Conservation (phyloP, 2,113 vertebrate species). For the Catagonus wagneri region DNA sequence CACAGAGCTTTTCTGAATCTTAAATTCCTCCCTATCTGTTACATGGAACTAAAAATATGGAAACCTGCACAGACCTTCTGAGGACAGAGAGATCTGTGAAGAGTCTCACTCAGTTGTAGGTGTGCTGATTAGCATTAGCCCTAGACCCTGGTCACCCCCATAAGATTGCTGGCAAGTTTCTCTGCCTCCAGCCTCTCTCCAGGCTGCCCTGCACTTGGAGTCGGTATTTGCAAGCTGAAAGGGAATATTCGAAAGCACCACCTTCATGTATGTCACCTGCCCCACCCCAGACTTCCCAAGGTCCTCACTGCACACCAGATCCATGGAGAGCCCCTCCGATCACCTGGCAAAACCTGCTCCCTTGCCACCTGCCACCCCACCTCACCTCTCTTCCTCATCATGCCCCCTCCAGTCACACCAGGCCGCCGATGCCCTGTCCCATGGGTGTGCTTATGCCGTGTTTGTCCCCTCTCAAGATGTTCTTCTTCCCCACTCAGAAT, state of each 20-base stretch:
- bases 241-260: background rate
- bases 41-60: background rate
- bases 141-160: background rate
- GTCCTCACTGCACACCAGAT: background rate
- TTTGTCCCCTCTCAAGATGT: background rate
- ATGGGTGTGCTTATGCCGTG: fast-evolving
- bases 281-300: background rate
- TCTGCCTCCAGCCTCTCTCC: background rate
- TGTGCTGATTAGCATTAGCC: background rate
- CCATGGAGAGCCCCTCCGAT: slow-evolving; percentile 38
- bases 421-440: background rate
- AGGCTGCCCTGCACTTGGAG: background rate
- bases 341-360: background rate
- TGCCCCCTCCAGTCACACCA: background rate
- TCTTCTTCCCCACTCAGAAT: background rate
- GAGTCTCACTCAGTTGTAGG: background rate
- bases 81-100: background rate
- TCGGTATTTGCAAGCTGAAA: slow-evolving; percentile 1
- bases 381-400: background rate
- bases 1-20: background rate
- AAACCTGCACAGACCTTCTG: background rate
- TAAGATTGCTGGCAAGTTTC: background rate
- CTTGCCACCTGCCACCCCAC: background rate
- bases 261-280: background rate
- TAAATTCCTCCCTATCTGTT: background rate